Evolutionary conservation across 1,140 invertebrate species (phyloP).

Genomic region (Carposina sasakii): DNA sequence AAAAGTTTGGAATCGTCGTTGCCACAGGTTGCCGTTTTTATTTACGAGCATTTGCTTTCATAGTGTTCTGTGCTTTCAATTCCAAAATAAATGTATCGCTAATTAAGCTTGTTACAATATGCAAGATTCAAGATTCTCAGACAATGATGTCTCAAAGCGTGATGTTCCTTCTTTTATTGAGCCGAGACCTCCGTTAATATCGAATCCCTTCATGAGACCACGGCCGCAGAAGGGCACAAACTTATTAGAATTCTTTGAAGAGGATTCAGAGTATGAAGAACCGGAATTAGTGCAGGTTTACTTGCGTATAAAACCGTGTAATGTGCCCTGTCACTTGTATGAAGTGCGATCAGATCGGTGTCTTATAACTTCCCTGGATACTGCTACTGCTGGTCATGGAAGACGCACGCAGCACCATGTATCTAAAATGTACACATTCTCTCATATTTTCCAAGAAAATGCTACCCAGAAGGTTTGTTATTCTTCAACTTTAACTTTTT

Average conservation of each 20-base stretch:
- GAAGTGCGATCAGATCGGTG: conserved; percentile 52
- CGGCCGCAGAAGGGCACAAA: conserved; percentile 58
- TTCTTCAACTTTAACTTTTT: conserved; percentile 4
- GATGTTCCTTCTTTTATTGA: conserved; percentile 68
- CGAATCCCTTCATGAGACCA: conserved; percentile 63
- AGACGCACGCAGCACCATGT: conserved; percentile 60
- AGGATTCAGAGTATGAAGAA: conserved; percentile 48
- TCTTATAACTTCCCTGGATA: conserved; percentile 55
- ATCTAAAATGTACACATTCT: conserved; percentile 62
- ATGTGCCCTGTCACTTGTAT: conserved; percentile 41
- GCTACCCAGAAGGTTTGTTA: conserved; percentile 47
- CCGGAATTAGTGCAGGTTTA: conserved; percentile 60
- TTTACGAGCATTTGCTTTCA: too few relatives aligned
- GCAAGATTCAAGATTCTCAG: conserved; percentile 40
- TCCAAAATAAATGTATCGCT: too few relatives aligned
- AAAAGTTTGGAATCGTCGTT: too few relatives aligned
- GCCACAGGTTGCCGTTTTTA: too few relatives aligned
- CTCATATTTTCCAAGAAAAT: conserved; percentile 52
- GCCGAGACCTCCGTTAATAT: conserved; percentile 57
- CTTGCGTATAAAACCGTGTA: conserved; percentile 54
- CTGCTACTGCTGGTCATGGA: conserved; percentile 52
- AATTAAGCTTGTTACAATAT: conserved; percentile 21
- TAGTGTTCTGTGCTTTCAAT: too few relatives aligned
- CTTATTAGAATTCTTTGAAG: conserved; percentile 52
- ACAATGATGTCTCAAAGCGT: conserved; percentile 33